These are phyloP conservation scores for Chloroceryle amazona DNA, from an alignment of 2,797 vertebrate species.

Conservation along the genomic window DNA sequence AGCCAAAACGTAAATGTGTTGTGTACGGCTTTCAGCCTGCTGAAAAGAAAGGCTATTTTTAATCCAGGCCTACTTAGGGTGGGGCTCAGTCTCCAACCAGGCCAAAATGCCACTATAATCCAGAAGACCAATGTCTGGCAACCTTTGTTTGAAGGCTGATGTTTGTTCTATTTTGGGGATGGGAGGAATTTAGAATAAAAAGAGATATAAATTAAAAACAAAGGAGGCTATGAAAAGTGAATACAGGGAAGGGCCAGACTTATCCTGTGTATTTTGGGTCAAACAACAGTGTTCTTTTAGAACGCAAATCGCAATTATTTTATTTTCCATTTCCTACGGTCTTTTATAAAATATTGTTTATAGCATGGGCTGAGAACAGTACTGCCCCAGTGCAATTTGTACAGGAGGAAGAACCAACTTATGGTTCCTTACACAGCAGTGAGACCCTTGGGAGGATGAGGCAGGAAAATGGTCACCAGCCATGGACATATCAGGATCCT, in stretches of 20 bases:
- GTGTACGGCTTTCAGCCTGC: conserved; percentile 55
- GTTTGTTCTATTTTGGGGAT: conserved; percentile 79
- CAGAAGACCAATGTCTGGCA: conserved; percentile 77
- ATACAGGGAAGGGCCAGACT: conserved; percentile 61
- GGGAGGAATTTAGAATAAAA: conserved; percentile 66
- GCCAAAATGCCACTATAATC: conserved; percentile 79
- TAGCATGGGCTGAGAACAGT: background rate
- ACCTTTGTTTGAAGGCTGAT: conserved; percentile 76
- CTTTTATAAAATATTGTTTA: background rate
- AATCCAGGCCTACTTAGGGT: conserved; percentile 76
- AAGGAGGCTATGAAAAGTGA: conserved; percentile 61
- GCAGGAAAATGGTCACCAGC: background rate
- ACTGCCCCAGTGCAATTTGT: background rate
- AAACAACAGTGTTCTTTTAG: conserved; percentile 1
- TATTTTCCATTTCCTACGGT: conserved; percentile 23
- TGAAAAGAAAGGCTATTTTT: conserved; percentile 78
- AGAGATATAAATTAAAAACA: conserved; percentile 79
- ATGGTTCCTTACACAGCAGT: background rate
- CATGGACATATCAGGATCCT: background rate
- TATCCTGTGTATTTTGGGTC: conserved; percentile 48
- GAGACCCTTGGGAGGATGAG: background rate
- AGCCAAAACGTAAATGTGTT: background rate
- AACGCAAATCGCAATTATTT: background rate
- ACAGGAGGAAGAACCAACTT: background rate
- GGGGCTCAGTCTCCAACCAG: conserved; percentile 72